A percentile compares a stretch with the other conserved stretches of the same genome.
Evolutionary conservation across 2,888 invertebrate genomes (phyloP).

Genomic region (Aphidius colemani): DNA sequence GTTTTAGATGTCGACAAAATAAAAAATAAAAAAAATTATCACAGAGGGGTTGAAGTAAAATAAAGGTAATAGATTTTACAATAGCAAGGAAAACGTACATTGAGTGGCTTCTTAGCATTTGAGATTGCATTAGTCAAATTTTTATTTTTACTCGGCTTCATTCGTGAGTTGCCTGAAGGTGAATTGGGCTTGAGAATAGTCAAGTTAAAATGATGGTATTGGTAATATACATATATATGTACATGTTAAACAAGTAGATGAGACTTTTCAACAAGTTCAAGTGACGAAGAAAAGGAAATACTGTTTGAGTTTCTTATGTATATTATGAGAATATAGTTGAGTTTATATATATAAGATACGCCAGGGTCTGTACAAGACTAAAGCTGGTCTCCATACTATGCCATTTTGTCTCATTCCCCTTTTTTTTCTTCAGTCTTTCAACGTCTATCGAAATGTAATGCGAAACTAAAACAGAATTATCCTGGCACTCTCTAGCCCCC

Average conservation of each 20-base stretch:
- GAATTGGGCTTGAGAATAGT: conserved; percentile 31
- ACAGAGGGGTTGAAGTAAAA: background rate
- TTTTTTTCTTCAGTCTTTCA: conserved; percentile 17
- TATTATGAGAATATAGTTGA: too few species aligned
- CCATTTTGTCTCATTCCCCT: conserved; percentile 20
- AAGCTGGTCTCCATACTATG: conserved; percentile 17
- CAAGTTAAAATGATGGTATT: too few species aligned
- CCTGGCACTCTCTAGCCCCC: conserved; percentile 42
- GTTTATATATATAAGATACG: background rate
- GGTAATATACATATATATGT: too few species aligned
- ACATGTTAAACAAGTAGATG: conserved; percentile 20
- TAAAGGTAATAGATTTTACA: too few species aligned
- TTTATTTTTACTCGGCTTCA: conserved; percentile 38
- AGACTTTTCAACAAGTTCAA: conserved; percentile 24
- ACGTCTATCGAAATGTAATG: conserved; percentile 44
- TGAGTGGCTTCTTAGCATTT: conserved; percentile 54
- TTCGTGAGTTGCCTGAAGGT: conserved; percentile 23
- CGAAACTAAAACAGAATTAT: conserved; percentile 58
- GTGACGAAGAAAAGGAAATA: conserved; percentile 28
- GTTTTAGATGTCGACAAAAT: too few species aligned
- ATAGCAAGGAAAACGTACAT: conserved; percentile 28
- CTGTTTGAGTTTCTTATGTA: conserved; percentile 16
- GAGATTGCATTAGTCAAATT: conserved; percentile 56
- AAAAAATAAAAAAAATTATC: background rate
- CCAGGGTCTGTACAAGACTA: conserved; percentile 17